A percentile compares a stretch with the other conserved stretches of the same genome.
These are phyloP conservation scores for Phrynocephalus vlangalii DNA, from an alignment of 2,797 vertebrate genomes.

Conservation along the genomic window DNA sequence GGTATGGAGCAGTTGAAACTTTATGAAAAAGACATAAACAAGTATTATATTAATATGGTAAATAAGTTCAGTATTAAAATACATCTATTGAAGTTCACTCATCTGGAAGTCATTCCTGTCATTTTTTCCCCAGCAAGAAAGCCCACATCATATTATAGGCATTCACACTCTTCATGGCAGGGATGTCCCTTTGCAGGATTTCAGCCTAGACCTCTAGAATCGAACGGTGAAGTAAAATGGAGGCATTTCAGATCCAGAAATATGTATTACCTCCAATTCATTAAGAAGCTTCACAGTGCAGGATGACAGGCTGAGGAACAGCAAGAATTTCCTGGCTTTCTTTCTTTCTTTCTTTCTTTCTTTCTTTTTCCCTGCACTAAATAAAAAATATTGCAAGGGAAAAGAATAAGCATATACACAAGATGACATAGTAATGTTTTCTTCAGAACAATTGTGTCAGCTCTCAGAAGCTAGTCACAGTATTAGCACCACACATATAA, in stretches of 20 bases:
- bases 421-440: slow-evolving; percentile 17
- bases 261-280: not conserved
- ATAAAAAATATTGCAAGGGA: slow-evolving; percentile 2
- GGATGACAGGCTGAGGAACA: slow-evolving; percentile 11
- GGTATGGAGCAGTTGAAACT: not conserved
- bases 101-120: not conserved
- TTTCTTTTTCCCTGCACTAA: slow-evolving; percentile 20
- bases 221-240: not conserved
- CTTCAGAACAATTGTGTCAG: not conserved
- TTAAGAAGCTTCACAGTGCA: not conserved
- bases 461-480: slow-evolving; percentile 45
- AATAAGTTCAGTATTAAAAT: too few relatives aligned
- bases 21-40: not conserved
- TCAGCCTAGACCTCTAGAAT: not conserved
- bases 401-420: slow-evolving; percentile 28
- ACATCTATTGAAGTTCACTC: not conserved
- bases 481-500: slow-evolving; percentile 11
- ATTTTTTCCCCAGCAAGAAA: not conserved
- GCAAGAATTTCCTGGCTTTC: not conserved
- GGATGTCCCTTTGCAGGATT: not conserved
- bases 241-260: not conserved
- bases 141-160: not conserved
- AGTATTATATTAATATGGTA: too few relatives aligned
- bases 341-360: not conserved
- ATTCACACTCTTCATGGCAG: not conserved